These are phyloP conservation scores for Xenopus laevis DNA, from an alignment of 2,113 vertebrate species.

Conservation along the genomic window DNA sequence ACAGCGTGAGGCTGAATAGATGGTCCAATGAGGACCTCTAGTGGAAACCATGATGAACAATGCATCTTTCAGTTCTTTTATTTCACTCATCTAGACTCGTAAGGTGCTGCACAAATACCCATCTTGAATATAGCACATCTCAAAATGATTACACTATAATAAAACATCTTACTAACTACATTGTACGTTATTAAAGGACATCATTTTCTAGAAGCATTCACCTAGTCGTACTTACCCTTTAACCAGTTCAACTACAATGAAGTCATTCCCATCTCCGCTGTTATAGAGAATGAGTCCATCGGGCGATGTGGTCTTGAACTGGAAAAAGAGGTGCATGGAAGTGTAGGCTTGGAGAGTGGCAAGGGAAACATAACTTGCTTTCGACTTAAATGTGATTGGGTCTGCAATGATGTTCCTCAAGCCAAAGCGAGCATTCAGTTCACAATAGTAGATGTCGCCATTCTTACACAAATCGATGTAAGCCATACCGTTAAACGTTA, in stretches of 20 bases:
- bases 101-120: too few species aligned
- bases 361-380: conserved; percentile 91
- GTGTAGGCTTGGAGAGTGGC: conserved; percentile 94
- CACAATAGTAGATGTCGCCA: conserved; percentile 96
- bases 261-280: conserved; percentile 96
- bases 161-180: too few species aligned
- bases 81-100: too few species aligned
- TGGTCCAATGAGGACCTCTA: conserved; percentile 23
- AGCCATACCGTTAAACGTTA: conserved; percentile 95
- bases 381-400: conserved; percentile 96
- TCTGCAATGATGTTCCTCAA: conserved; percentile 97
- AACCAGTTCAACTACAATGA: conserved; percentile 96
- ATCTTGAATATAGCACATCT: too few species aligned
- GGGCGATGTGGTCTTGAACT: conserved; percentile 96
- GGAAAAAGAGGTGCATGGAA: conserved; percentile 99
- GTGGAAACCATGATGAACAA: conserved; percentile 5
- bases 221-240: conserved; percentile 81
- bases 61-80: too few species aligned
- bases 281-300: conserved; percentile 96
- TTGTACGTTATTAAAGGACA: too few species aligned
- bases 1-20: neutral
- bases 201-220: too few species aligned
- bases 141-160: too few species aligned
- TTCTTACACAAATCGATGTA: conserved; percentile 98
- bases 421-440: conserved; percentile 95